Evolutionary conservation across 2,797 vertebrate species (phyloP).

Genomic region (Podarcis siculus): DNA sequence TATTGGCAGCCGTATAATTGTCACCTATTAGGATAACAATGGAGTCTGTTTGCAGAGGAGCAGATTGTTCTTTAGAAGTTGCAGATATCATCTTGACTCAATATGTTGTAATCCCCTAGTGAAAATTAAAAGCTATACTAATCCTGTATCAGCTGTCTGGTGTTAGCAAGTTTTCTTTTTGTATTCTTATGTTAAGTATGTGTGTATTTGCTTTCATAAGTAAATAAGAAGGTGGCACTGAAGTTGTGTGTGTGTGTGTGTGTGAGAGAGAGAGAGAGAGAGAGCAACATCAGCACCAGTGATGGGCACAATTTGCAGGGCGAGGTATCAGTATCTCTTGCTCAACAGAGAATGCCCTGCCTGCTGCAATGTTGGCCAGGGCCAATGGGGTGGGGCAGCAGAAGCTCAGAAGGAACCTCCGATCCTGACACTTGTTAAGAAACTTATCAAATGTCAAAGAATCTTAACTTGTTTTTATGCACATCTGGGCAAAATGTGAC

Average conservation of each 20-base stretch:
- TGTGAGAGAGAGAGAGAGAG: no score
- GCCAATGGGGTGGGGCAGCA: no score
- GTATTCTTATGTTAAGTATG: background rate
- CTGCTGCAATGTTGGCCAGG: no score
- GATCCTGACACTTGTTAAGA: no score
- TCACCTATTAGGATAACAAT: background rate
- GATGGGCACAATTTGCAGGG: background rate
- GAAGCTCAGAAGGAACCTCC: no score
- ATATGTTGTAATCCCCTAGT: background rate
- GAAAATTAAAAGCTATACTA: background rate
- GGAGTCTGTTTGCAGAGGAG: background rate
- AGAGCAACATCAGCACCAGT: background rate
- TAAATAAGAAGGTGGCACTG: background rate
- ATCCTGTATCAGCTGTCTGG: background rate
- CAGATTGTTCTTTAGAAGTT: background rate
- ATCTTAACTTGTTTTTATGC: no score
- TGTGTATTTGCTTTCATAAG: background rate
- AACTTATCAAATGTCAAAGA: no score
- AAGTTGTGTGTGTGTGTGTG: background rate
- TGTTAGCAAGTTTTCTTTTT: background rate
- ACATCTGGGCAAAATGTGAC: no score
- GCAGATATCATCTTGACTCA: background rate
- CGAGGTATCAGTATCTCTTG: background rate
- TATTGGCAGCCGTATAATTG: background rate
- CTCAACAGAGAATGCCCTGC: background rate